Conservation (phyloP, 2,113 vertebrate genomes). For the Clarias batrachus region DNA sequence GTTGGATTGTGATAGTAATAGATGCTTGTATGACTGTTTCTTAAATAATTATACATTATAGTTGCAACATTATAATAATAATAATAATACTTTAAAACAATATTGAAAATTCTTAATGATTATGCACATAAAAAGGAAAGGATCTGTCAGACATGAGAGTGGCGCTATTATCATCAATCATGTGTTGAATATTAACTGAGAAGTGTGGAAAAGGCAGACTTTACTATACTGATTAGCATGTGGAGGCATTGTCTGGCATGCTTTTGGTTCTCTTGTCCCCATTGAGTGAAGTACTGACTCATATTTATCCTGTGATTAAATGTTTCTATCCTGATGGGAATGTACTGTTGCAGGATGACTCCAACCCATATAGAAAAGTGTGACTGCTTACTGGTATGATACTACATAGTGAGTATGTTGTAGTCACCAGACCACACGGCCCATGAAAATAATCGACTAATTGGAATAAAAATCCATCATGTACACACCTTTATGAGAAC, state of each 20-base stretch:
- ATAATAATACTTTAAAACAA: constrained; percentile 2
- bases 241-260: not conserved
- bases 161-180: constrained; percentile 50
- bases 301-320: not conserved
- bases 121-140: constrained; percentile 26
- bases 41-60: constrained; percentile 33
- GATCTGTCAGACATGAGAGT: constrained; percentile 49
- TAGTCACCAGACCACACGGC: no score
- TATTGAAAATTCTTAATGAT: not conserved
- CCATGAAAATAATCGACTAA: no score
- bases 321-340: not conserved
- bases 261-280: not conserved
- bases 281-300: not conserved
- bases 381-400: no score
- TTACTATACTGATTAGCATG: constrained; percentile 39
- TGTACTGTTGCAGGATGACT: not conserved
- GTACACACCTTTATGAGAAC: no score
- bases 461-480: no score
- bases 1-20: not conserved
- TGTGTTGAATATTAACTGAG: constrained; percentile 44
- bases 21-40: not conserved
- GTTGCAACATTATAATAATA: not conserved
- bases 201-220: constrained; percentile 41
- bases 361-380: not conserved
- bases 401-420: not conserved